Evolutionary conservation across 2,888 invertebrate species (phyloP).

Genomic region (Cetonia aurata): DNA sequence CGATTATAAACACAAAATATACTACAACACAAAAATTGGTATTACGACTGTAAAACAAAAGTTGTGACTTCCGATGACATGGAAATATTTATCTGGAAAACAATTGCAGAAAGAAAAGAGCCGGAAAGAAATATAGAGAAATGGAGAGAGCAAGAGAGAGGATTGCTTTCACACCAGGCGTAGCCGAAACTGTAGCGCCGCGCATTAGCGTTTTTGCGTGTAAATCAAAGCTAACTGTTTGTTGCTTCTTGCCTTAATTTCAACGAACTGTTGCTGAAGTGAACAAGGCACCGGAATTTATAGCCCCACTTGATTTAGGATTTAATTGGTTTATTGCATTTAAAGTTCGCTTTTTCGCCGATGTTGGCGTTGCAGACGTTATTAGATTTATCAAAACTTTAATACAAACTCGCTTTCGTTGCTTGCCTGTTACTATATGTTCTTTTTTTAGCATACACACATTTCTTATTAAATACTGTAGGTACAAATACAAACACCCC

Average conservation of each 20-base stretch:
- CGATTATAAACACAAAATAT: not conserved
- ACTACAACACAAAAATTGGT: not conserved
- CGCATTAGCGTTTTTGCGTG: slow-evolving; percentile 51
- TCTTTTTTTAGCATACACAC: no score
- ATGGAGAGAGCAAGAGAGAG: not conserved
- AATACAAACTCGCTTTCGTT: not conserved
- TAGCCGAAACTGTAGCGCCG: slow-evolving; percentile 21
- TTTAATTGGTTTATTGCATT: slow-evolving; percentile 58
- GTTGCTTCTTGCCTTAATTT: slow-evolving; percentile 58
- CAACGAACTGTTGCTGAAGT: slow-evolving; percentile 60
- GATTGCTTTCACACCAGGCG: slow-evolving; percentile 6
- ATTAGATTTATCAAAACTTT: slow-evolving; percentile 11
- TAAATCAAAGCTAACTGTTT: slow-evolving; percentile 56
- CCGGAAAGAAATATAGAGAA: not conserved
- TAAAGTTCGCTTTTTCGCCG: slow-evolving; percentile 30
- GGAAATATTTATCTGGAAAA: slow-evolving; percentile 14
- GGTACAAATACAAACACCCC: no score
- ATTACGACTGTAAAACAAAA: not conserved
- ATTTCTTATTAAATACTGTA: no score
- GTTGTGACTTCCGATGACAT: not conserved
- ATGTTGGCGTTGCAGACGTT: not conserved
- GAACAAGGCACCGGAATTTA: slow-evolving; percentile 57
- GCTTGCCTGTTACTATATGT: not conserved
- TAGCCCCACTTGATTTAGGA: slow-evolving; percentile 57
- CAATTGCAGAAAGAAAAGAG: slow-evolving; percentile 9